phyloP scores from a whole-genome alignment of 2,888 invertebrate genomes.

The Epinotia bilunana region DNA sequence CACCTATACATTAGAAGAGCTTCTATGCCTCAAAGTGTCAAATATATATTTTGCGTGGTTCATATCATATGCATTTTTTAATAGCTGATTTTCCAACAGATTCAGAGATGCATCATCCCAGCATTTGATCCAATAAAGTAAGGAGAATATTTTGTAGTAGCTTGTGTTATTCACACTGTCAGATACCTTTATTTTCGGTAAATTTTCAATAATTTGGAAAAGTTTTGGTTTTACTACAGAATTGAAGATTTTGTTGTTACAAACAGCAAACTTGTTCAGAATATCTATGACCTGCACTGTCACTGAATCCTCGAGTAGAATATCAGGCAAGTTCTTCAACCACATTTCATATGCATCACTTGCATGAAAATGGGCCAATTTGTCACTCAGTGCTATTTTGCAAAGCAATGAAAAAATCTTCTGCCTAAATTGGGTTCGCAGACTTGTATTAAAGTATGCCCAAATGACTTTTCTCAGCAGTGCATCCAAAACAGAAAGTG shows the following conservation, averaged over 20 bases:
- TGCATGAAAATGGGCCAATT: conserved; percentile 68
- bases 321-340: conserved; percentile 82
- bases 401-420: conserved; percentile 75
- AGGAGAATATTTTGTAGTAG: conserved; percentile 81
- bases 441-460: conserved; percentile 66
- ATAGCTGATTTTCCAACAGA: conserved; percentile 71
- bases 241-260: conserved; percentile 81
- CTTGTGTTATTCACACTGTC: conserved; percentile 70
- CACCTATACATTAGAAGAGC: conserved; percentile 50
- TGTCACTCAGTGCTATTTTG: conserved; percentile 74
- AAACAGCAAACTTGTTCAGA: conserved; percentile 84
- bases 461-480: conserved; percentile 72
- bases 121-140: conserved; percentile 80
- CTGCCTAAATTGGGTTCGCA: conserved; percentile 64
- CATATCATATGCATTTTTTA: conserved; percentile 63
- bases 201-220: conserved; percentile 73
- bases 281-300: conserved; percentile 82
- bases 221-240: conserved; percentile 73
- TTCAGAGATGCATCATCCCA: conserved; percentile 76
- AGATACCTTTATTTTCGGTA: conserved; percentile 68
- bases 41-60: conserved; percentile 73
- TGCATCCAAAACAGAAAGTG: conserved; percentile 62
- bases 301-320: conserved; percentile 80
- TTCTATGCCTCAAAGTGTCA: conserved; percentile 71
- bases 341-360: conserved; percentile 77